Conservation (phyloP, 2,113 vertebrate genomes). For the Arothron firmamentum region DNA sequence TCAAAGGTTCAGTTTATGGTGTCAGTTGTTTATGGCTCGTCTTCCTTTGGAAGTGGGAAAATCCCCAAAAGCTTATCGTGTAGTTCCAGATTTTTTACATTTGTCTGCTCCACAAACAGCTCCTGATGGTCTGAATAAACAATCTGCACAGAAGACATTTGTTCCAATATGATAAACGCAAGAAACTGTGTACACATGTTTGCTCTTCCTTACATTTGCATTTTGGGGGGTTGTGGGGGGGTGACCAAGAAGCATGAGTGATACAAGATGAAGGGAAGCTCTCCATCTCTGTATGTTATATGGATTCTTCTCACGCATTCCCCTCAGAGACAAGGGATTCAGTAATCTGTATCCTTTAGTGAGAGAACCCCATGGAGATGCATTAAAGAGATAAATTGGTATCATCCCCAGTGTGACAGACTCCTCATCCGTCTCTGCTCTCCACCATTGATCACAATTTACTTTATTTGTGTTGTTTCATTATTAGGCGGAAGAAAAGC, state of each 20-base stretch:
- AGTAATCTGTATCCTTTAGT: constrained; percentile 80
- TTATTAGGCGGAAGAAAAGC: constrained; percentile 78
- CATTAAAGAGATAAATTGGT: constrained; percentile 85
- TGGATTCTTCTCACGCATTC: constrained; percentile 74
- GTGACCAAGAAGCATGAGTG: constrained; percentile 57
- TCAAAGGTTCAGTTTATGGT: constrained; percentile 51
- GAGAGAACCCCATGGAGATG: constrained; percentile 80
- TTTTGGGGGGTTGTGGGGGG: constrained; percentile 15
- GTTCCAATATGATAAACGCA: neutral
- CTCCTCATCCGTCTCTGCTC: constrained; percentile 80
- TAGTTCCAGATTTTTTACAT: constrained; percentile 20
- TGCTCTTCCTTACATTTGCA: constrained; percentile 40
- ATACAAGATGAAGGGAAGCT: constrained; percentile 58
- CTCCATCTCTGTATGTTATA: constrained; percentile 65
- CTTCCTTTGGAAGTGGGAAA: constrained; percentile 42
- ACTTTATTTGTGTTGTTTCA: constrained; percentile 81
- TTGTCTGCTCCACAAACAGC: constrained; percentile 5
- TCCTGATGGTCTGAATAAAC: constrained; percentile 2
- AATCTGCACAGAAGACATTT: neutral
- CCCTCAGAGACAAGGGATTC: constrained; percentile 70
- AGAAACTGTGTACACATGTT: constrained; percentile 15
- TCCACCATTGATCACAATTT: constrained; percentile 82
- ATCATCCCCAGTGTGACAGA: constrained; percentile 79
- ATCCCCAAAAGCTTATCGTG: constrained; percentile 31
- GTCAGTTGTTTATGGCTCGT: constrained; percentile 39